Evolutionary conservation across 2,797 vertebrate genomes (phyloP).

Genomic region (Salmo trutta): DNA sequence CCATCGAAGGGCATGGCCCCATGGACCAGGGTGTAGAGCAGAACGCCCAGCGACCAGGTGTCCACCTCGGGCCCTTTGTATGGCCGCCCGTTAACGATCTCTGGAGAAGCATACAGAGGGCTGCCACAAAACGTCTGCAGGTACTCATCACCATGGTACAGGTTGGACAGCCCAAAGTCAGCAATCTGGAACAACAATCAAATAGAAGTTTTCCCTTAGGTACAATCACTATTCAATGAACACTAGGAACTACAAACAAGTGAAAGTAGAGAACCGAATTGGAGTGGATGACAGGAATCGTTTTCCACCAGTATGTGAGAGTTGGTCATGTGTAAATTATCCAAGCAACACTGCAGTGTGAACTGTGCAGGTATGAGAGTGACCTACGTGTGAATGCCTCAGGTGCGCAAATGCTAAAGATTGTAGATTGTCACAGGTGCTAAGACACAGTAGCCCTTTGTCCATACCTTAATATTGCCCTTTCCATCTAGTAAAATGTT

Average conservation of each 20-base stretch:
- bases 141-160: constrained; percentile 85
- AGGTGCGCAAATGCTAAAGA: not conserved
- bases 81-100: constrained; percentile 93
- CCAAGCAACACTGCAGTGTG: not conserved
- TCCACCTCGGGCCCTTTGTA: constrained; percentile 97
- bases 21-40: constrained; percentile 93
- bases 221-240: not conserved
- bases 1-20: constrained; percentile 96
- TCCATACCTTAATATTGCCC: constrained; percentile 90
- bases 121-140: constrained; percentile 96
- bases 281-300: not conserved
- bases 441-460: not conserved
- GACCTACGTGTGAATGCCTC: not conserved
- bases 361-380: not conserved
- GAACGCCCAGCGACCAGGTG: constrained; percentile 95
- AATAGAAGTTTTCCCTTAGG: not conserved
- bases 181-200: constrained; percentile 80
- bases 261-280: not conserved
- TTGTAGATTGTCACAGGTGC: not conserved
- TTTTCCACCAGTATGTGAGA: not conserved
- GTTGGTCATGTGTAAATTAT: not conserved
- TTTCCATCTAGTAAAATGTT: constrained; percentile 93
- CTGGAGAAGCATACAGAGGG: constrained; percentile 93
- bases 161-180: constrained; percentile 94
- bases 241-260: not conserved